A percentile compares a stretch with the other conserved stretches of the same genome.
These are phyloP conservation scores for Lates calcarifer DNA, from an alignment of 2,113 vertebrate genomes.

Conservation along the genomic window DNA sequence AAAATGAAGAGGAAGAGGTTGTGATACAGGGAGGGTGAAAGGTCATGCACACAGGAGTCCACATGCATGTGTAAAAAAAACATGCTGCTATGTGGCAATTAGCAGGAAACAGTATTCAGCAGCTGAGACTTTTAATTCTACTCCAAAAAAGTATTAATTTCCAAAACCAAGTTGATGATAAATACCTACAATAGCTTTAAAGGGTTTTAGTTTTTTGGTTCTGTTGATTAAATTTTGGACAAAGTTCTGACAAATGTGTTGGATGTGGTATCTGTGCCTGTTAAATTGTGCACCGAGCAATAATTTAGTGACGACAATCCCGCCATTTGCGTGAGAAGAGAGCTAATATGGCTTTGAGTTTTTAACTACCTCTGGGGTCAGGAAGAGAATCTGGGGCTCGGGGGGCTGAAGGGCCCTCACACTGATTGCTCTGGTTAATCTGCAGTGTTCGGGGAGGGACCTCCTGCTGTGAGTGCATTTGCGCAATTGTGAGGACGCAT, in stretches of 20 bases:
- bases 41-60: not conserved
- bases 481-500: slow-evolving; percentile 31
- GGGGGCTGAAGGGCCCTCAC: slow-evolving; percentile 45
- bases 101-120: not conserved
- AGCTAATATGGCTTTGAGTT: slow-evolving; percentile 35
- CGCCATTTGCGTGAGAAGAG: slow-evolving; percentile 48
- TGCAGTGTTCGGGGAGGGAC: slow-evolving; percentile 52
- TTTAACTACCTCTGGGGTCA: slow-evolving; percentile 54
- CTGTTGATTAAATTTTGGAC: not conserved
- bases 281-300: slow-evolving; percentile 9
- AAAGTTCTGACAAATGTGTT: not conserved
- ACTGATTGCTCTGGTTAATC: slow-evolving; percentile 77
- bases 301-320: slow-evolving; percentile 25
- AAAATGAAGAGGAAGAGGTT: slow-evolving; percentile 3
- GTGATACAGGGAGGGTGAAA: slow-evolving; percentile 21
- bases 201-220: not conserved
- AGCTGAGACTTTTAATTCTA: no score
- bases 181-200: no score
- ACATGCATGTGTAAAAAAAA: not conserved
- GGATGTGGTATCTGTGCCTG: not conserved
- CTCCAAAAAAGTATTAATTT: no score
- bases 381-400: slow-evolving; percentile 55
- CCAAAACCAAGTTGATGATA: no score
- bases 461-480: slow-evolving; percentile 68
- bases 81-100: not conserved